Evolutionary conservation across 2,113 vertebrate species (phyloP).

Genomic region (Ochotona curzoniae): DNA sequence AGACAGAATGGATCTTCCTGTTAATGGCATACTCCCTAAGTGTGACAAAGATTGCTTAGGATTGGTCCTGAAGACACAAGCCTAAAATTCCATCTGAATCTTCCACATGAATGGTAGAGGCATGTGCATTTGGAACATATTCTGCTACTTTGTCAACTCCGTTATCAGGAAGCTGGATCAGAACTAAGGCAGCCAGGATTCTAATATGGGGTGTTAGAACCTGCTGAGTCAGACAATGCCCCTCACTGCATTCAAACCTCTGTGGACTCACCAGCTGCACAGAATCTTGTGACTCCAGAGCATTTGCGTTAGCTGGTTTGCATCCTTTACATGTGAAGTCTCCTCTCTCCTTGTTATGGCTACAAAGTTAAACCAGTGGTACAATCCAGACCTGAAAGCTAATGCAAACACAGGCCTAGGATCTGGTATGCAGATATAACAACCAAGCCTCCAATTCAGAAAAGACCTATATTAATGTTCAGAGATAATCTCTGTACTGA

Average conservation of each 20-base stretch:
- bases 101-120: too few relatives aligned
- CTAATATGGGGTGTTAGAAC: too few relatives aligned
- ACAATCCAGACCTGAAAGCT: neutral
- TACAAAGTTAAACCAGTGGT: neutral
- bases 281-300: neutral
- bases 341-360: neutral
- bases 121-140: too few relatives aligned
- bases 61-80: too few relatives aligned
- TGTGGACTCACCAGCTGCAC: neutral
- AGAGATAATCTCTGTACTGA: neutral
- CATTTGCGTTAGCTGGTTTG: neutral
- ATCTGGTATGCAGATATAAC: neutral
- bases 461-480: neutral
- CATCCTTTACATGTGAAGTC: neutral
- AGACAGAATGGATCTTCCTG: too few relatives aligned
- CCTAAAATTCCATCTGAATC: too few relatives aligned
- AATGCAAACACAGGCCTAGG: neutral
- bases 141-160: too few relatives aligned
- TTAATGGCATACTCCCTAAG: too few relatives aligned
- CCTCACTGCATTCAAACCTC: neutral
- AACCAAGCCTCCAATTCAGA: neutral
- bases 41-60: too few relatives aligned
- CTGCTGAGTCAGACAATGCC: too few relatives aligned
- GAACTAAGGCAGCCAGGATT: too few relatives aligned
- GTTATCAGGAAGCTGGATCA: too few relatives aligned